Evolutionary conservation across 2,888 invertebrate species (phyloP), one percentile per base, ranked within the genome.

Genomic region (Aspidiotus destructor): DNA sequence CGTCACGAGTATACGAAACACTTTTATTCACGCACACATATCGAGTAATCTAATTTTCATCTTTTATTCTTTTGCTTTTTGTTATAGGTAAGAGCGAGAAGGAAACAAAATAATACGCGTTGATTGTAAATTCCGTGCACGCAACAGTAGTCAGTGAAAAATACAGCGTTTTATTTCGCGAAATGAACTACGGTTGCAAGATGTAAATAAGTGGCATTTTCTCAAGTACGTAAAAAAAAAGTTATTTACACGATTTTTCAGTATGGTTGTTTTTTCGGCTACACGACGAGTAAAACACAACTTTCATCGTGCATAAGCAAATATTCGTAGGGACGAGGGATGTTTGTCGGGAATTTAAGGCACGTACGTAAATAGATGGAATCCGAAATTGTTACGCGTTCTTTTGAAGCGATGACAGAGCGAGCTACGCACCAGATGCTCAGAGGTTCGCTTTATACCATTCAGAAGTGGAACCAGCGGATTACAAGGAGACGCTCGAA

Each of bases 181-280:
- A 48, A 48, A 48, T 48, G 48, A 48, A 48, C 48, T 48, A 48
- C n/a, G 6, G n/a, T 13, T n/a, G n/a, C 48, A n/a, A 48, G 48
- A 48, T 48, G 48, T 48, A 48, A 48, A 28, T 28, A 28, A 48
- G 48, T 48, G n/a, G n/a, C 48, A n/a, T 48, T 48, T 48, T 48
- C 48, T 48, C 48, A 48, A 48, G 48, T 48, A 48, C 48, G 48
- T 48, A 48, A 48, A 48, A 48, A n/a, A 48, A 48, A 48, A n/a
- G 48, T 48, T 48, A 48, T 48, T 48, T 48, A 48, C 48, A n/a
- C 48, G 48, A 48, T 48, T n/a, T n/a, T 48, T n/a, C n/a, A 48
- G 48, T 48, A n/a, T 11, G 48, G 48, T 28, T 28, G 28, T 28
- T 28, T 28, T 28, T 28, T 28, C 28, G 28, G 28, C 28, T 28